Percentiles rank a stretch among this genome's conserved stretches.
Conservation (phyloP, 2,113 vertebrate genomes). For the Salvelinus fontinalis region DNA sequence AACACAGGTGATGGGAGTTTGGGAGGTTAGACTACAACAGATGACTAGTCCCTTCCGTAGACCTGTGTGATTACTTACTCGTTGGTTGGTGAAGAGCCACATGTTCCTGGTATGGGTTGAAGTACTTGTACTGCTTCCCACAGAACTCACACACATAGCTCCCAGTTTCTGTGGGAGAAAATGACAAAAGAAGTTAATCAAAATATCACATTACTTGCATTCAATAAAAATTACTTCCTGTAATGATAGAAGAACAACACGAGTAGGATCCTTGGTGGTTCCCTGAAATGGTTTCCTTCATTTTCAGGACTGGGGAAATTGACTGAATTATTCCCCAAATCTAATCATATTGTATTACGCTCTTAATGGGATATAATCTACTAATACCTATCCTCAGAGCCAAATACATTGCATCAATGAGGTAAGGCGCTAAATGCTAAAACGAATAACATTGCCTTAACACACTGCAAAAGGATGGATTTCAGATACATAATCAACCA, state of each 20-base stretch:
- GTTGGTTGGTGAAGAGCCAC: conserved; percentile 97
- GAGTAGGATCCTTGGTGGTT: background rate
- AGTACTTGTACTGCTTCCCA: conserved; percentile 99
- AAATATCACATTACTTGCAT: background rate
- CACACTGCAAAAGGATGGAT: background rate
- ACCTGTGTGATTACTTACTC: conserved; percentile 72
- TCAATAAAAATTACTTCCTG: background rate
- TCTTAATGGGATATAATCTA: background rate
- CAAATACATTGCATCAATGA: background rate
- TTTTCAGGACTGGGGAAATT: background rate
- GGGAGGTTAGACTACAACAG: too few species aligned
- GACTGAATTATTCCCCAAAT: background rate
- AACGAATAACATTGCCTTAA: background rate
- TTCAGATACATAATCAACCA: background rate
- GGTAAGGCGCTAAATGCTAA: background rate
- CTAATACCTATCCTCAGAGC: background rate
- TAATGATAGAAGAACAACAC: background rate
- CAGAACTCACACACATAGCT: conserved; percentile 97
- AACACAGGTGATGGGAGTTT: too few species aligned
- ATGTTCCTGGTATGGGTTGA: conserved; percentile 98
- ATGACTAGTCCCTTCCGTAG: background rate
- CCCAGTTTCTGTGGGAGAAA: conserved; percentile 84
- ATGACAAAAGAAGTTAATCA: background rate
- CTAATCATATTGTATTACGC: background rate
- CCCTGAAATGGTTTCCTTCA: background rate